Percentiles rank a stretch among this genome's conserved stretches.
phyloP scores from a whole-genome alignment of 1,140 invertebrate genomes.

The Tetragonula clypearis region DNA sequence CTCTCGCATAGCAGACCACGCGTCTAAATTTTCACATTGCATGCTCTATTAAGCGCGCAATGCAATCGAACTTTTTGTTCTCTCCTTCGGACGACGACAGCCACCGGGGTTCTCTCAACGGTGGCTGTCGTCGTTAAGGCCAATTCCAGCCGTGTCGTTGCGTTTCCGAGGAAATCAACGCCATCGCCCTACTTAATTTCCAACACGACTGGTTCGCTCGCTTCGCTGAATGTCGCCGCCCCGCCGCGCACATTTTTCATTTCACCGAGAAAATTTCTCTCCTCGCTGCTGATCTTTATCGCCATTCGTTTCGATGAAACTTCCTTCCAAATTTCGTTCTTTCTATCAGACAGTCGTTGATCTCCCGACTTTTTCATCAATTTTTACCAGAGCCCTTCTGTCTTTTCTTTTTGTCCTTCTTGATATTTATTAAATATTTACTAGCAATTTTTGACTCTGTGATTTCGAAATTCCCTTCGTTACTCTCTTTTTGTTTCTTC shows the following conservation, averaged over 20 bases:
- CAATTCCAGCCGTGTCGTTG: neutral
- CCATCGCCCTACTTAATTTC: conserved; percentile 11
- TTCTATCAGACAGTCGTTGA: neutral
- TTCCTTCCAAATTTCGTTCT: neutral
- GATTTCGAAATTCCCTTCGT: too few species aligned
- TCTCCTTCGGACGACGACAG: conserved; percentile 13
- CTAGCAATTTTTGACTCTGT: too few species aligned
- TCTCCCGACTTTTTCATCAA: neutral
- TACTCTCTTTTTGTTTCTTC: too few species aligned
- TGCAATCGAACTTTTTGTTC: conserved; percentile 41
- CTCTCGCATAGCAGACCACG: conserved; percentile 14
- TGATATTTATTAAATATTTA: too few species aligned
- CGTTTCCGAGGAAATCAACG: conserved; percentile 9
- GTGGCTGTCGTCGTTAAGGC: neutral
- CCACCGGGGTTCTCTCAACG: neutral
- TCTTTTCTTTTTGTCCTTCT: neutral
- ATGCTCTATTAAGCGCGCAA: conserved; percentile 37
- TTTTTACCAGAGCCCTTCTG: neutral
- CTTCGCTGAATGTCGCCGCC: neutral
- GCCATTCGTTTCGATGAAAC: neutral
- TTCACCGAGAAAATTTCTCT: neutral
- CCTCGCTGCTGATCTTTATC: neutral
- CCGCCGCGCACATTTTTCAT: neutral
- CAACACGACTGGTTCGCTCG: neutral
- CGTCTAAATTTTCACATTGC: conserved; percentile 46